Percentiles rank a stretch among this genome's conserved stretches.
Evolutionary conservation across 2,113 vertebrate genomes (phyloP).

Genomic region (Amazona vittata): DNA sequence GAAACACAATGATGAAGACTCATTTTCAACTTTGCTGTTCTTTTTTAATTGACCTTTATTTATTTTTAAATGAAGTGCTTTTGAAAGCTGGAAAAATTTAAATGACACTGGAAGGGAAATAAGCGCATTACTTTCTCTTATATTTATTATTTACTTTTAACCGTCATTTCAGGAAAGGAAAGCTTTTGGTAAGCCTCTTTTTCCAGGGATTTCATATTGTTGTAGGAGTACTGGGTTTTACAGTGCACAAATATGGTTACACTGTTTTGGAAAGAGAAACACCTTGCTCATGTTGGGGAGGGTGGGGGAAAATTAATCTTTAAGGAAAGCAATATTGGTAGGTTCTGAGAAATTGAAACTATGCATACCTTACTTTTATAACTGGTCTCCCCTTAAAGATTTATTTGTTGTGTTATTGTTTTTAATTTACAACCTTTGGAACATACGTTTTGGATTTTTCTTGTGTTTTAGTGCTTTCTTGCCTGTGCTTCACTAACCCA

Average conservation of each 20-base stretch:
- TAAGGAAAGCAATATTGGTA: background rate
- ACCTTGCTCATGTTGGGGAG: background rate
- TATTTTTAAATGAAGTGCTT: background rate
- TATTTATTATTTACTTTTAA: background rate
- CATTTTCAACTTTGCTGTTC: background rate
- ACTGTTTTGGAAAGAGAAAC: background rate
- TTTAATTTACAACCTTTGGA: background rate
- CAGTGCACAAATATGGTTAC: background rate
- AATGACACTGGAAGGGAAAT: background rate
- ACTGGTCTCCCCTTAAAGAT: background rate
- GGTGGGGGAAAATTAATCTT: background rate
- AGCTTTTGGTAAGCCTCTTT: background rate
- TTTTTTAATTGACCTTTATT: background rate
- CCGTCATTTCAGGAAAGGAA: background rate
- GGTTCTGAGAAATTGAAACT: background rate
- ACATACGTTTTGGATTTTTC: background rate
- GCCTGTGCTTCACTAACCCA: background rate
- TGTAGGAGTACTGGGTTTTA: background rate
- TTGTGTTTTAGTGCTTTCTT: background rate
- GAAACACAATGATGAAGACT: background rate
- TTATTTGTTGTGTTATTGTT: background rate
- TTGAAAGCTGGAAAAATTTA: background rate
- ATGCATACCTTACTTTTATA: background rate
- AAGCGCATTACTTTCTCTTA: background rate
- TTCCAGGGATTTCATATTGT: background rate